Conservation (phyloP, 2,797 vertebrate genomes). For the Acanthurus lineatus region DNA sequence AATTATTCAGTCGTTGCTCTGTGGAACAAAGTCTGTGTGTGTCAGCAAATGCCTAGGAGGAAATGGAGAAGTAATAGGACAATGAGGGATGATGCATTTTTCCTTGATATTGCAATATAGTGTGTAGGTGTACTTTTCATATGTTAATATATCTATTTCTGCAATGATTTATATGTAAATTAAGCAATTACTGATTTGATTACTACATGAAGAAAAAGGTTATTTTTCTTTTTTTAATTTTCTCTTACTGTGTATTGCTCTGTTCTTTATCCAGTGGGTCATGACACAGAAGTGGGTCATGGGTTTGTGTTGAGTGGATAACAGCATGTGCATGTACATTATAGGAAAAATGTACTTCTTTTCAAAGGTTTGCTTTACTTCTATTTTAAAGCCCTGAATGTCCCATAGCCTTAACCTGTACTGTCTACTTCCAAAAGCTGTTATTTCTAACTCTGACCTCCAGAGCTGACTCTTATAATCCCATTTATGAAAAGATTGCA, state of each 20-base stretch:
- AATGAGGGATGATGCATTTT: slow-evolving; percentile 78
- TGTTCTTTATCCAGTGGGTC: slow-evolving; percentile 16
- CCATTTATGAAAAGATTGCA: no score
- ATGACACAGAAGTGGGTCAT: slow-evolving; percentile 43
- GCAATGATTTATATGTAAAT: slow-evolving; percentile 65
- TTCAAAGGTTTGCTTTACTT: background rate
- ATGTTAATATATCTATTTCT: slow-evolving; percentile 66
- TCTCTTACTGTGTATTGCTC: background rate
- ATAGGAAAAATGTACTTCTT: background rate
- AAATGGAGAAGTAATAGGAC: slow-evolving; percentile 77
- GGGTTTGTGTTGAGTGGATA: slow-evolving; percentile 25
- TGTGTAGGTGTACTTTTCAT: slow-evolving; percentile 62
- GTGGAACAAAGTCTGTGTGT: slow-evolving; percentile 77
- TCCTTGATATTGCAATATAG: slow-evolving; percentile 76
- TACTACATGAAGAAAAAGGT: slow-evolving; percentile 50
- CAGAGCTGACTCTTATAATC: background rate
- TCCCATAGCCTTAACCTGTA: background rate
- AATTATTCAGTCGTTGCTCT: slow-evolving; percentile 78
- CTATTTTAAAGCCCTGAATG: background rate
- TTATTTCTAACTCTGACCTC: background rate
- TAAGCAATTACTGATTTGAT: slow-evolving; percentile 61
- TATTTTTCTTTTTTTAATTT: slow-evolving; percentile 7
- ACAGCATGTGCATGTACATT: background rate
- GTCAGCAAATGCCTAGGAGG: slow-evolving; percentile 79
- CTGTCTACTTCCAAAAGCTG: background rate